Conservation (phyloP, 2,113 vertebrate genomes). For the Himantopus leucocephalus region DNA sequence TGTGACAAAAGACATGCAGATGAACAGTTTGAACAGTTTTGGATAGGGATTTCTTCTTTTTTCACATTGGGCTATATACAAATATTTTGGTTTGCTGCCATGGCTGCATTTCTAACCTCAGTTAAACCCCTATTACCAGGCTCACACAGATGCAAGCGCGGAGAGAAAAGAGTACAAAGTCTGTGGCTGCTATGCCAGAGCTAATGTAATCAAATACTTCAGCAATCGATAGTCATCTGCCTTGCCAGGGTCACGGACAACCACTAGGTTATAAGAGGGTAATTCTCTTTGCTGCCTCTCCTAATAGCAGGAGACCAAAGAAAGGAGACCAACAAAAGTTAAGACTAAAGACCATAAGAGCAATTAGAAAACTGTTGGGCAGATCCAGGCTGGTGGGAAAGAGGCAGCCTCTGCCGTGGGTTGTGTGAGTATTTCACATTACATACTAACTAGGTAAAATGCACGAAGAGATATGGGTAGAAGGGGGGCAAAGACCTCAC, state of each 20-base stretch:
- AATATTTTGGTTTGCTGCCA: not conserved
- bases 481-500: not conserved
- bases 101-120: not conserved
- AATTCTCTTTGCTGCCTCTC: not conserved
- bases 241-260: not conserved
- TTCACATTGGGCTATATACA: not conserved
- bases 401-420: not conserved
- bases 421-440: not conserved
- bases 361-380: not conserved
- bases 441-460: not conserved
- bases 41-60: not conserved
- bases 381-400: not conserved
- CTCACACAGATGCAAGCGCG: not conserved
- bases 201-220: slow-evolving; percentile 33
- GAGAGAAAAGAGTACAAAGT: slow-evolving; percentile 49
- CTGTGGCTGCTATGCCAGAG: not conserved
- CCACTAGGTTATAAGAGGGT: not conserved
- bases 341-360: not conserved
- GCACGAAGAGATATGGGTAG: not conserved
- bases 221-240: slow-evolving; percentile 21
- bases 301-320: not conserved
- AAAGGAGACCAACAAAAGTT: not conserved
- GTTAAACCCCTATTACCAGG: not conserved
- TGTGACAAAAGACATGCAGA: not conserved
- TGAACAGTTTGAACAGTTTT: not conserved